Evolutionary conservation across 2,113 vertebrate species (phyloP), one percentile per base, ranked within the genome.

Genomic region (Epinephelus cyanopodus): DNA sequence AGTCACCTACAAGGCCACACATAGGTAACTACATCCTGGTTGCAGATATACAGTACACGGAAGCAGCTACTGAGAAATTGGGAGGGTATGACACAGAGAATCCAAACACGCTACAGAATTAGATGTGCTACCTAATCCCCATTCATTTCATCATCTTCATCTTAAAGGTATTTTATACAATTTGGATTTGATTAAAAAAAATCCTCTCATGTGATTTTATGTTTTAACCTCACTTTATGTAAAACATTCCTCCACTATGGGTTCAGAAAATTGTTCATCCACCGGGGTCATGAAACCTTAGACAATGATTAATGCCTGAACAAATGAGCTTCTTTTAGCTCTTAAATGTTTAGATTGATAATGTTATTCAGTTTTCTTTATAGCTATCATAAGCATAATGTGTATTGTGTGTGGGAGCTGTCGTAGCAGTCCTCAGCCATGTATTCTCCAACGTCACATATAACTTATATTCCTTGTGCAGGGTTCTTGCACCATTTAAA

Each of bases 1-100:
- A 39, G 25, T 90, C 76, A 88, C 77, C 82, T 86, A 87, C 81
- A 72, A 86, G 61, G 33, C 65, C 72, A 71, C 66, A 67, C 37
- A 83, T 48, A 63, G 52, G 77, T 89, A 91, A 85, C 76, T 86
- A 78, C 80, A 91, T 77, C 62, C 80, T 56, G 66, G 63, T 56
- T 84, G 29, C 60, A 75, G 50, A 62, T 60, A 70, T 68, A 73
- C 5, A 25, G 54, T 54, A 77, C 77, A 78, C 63, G 60, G 52
- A 65, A 63, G 11, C 63, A 61, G 63, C n/a, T 63, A 64, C 62
- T 48, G 19, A 78, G 74, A 67, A 67, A 47, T 23, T 7, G 25
- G 6, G 66, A 65, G 4, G 39, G 2, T 25, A 45, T 25, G 45
- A 78, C 39, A 27, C 12, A 14, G 58, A 63, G 19, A 65, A 74